A percentile compares a stretch with the other conserved stretches of the same genome.
Evolutionary conservation across 2,888 invertebrate genomes (phyloP).

Genomic region (Orchesellides sinensis): DNA sequence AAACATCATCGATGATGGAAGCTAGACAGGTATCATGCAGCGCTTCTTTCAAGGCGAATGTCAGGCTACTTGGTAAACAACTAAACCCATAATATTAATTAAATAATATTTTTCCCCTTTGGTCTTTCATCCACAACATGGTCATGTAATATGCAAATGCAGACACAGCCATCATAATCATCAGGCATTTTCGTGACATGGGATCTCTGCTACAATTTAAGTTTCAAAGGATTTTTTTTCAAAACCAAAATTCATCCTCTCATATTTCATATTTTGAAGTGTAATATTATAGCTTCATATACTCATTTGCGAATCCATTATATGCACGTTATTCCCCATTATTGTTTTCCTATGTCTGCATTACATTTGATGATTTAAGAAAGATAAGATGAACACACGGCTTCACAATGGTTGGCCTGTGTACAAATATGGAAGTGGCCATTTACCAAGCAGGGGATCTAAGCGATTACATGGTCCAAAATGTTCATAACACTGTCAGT

Average conservation of each 20-base stretch:
- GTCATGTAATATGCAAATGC: slow-evolving; percentile 16
- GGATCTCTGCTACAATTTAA: too few species aligned
- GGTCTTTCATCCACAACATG: too few species aligned
- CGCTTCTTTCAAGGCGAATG: slow-evolving; percentile 4
- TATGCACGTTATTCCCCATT: background rate
- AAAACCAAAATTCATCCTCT: too few species aligned
- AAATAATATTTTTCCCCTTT: background rate
- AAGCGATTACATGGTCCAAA: slow-evolving; percentile 48
- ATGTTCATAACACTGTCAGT: slow-evolving; percentile 53
- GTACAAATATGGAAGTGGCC: slow-evolving; percentile 49
- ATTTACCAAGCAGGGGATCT: slow-evolving; percentile 51
- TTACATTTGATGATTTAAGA: background rate
- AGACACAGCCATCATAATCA: background rate
- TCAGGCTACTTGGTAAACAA: slow-evolving; percentile 9
- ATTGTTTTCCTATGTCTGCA: slow-evolving; percentile 10
- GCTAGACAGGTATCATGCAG: slow-evolving; percentile 9
- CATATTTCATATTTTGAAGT: too few species aligned
- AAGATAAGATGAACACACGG: slow-evolving; percentile 12
- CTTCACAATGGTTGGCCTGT: too few species aligned
- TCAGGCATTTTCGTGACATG: too few species aligned
- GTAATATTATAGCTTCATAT: slow-evolving; percentile 2
- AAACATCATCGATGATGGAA: slow-evolving; percentile 4
- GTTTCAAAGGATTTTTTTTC: too few species aligned
- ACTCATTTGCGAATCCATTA: slow-evolving; percentile 17
- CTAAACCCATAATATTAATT: slow-evolving; percentile 12